Evolutionary conservation across 2,797 vertebrate genomes (phyloP).

Genomic region (Xenentodon cancila): DNA sequence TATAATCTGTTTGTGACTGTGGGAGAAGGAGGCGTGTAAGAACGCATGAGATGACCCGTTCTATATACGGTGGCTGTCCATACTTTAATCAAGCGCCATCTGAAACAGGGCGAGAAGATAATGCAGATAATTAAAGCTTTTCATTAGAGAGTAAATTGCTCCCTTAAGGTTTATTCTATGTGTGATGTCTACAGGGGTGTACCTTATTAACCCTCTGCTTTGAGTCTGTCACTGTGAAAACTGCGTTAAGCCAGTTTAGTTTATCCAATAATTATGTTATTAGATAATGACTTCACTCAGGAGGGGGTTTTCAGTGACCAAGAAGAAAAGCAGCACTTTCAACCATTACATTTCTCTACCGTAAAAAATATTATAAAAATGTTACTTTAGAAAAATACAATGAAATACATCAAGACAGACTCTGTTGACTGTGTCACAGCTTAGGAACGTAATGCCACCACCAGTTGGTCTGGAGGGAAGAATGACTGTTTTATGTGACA

Average conservation of each 20-base stretch:
- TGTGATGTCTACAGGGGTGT: slow-evolving; percentile 47
- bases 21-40: slow-evolving; percentile 13
- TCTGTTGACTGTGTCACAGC: neutral
- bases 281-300: slow-evolving; percentile 38
- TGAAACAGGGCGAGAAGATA: slow-evolving; percentile 52
- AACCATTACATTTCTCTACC: neutral
- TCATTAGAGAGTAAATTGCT: slow-evolving; percentile 48
- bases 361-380: neutral
- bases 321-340: slow-evolving; percentile 14
- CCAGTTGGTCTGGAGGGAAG: slow-evolving; percentile 33
- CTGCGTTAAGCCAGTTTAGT: slow-evolving; percentile 33
- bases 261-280: slow-evolving; percentile 25
- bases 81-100: slow-evolving; percentile 62
- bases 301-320: slow-evolving; percentile 10
- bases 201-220: slow-evolving; percentile 62
- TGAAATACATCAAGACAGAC: too few relatives aligned
- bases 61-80: slow-evolving; percentile 27
- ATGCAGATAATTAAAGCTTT: slow-evolving; percentile 64
- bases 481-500: slow-evolving; percentile 56
- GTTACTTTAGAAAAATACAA: too few relatives aligned
- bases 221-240: slow-evolving; percentile 29
- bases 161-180: slow-evolving; percentile 47
- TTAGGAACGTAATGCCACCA: neutral
- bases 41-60: slow-evolving; percentile 32
- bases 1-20: slow-evolving; percentile 36